These are phyloP conservation scores for Hypanus sabinus DNA, from an alignment of 2,113 vertebrate genomes.

Conservation along the genomic window DNA sequence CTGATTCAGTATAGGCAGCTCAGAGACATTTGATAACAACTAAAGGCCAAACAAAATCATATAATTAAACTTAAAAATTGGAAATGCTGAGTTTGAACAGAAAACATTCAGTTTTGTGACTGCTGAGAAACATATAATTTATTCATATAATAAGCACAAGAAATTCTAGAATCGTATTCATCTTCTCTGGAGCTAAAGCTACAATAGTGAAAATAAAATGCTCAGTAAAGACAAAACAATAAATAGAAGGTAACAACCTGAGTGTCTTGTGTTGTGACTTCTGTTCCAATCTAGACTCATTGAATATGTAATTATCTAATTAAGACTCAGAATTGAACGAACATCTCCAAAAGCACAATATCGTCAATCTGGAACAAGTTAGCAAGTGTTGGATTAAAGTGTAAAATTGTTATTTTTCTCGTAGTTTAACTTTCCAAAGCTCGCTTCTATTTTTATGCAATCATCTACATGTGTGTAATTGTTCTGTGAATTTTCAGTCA, in stretches of 20 bases:
- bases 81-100: neutral
- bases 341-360: neutral
- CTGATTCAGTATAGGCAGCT: neutral
- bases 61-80: neutral
- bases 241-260: neutral
- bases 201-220: neutral
- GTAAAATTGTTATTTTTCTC: no score
- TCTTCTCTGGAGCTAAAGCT: neutral
- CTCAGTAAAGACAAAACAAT: neutral
- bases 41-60: neutral
- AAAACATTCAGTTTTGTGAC: neutral
- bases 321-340: slow-evolving; percentile 1
- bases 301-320: slow-evolving; percentile 31
- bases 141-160: neutral
- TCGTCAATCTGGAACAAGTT: neutral
- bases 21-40: neutral
- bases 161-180: slow-evolving; percentile 4
- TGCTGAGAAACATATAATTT: neutral
- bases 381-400: neutral
- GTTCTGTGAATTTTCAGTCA: no score
- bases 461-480: no score
- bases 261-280: neutral
- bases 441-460: no score
- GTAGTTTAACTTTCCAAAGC: no score
- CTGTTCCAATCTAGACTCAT: slow-evolving; percentile 25